phyloP scores from a whole-genome alignment of 2,888 invertebrate genomes.

The Tryphoninae sp. region DNA sequence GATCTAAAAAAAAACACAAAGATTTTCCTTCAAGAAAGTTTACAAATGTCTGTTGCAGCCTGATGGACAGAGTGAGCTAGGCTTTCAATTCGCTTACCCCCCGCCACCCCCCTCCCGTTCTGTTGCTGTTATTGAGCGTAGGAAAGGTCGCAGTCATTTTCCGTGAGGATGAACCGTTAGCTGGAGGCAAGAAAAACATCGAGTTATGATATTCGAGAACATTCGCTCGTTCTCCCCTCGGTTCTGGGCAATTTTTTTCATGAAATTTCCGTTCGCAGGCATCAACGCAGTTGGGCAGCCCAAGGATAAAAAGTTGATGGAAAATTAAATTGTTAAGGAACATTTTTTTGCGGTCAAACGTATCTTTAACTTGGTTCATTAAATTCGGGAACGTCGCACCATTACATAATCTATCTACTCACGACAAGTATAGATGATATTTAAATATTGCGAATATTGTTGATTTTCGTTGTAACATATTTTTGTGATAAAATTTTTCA shows the following conservation, averaged over 20 bases:
- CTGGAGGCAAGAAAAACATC: slow-evolving; percentile 44
- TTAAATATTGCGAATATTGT: too few species aligned
- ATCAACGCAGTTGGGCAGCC: not conserved
- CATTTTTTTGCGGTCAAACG: slow-evolving; percentile 31
- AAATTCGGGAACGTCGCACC: not conserved
- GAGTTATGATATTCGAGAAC: slow-evolving; percentile 48
- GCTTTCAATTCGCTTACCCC: too few species aligned
- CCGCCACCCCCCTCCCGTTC: too few species aligned
- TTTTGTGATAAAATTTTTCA: too few species aligned
- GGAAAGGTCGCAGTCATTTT: not conserved
- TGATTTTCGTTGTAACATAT: too few species aligned
- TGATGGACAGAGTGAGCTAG: too few species aligned
- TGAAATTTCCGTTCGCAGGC: slow-evolving; percentile 16
- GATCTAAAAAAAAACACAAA: not conserved
- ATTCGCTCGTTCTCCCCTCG: slow-evolving; percentile 49
- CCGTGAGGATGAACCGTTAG: slow-evolving; percentile 11
- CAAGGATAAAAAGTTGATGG: slow-evolving; percentile 26
- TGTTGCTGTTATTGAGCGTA: too few species aligned
- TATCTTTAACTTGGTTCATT: not conserved
- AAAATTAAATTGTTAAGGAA: slow-evolving; percentile 47
- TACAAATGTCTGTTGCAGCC: too few species aligned
- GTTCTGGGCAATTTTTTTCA: slow-evolving; percentile 22
- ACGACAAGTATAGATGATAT: too few species aligned
- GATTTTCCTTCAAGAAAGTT: slow-evolving; percentile 1
- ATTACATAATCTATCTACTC: not conserved